phyloP scores from a whole-genome alignment of 2,797 vertebrate species.

The Oophaga sylvatica region DNA sequence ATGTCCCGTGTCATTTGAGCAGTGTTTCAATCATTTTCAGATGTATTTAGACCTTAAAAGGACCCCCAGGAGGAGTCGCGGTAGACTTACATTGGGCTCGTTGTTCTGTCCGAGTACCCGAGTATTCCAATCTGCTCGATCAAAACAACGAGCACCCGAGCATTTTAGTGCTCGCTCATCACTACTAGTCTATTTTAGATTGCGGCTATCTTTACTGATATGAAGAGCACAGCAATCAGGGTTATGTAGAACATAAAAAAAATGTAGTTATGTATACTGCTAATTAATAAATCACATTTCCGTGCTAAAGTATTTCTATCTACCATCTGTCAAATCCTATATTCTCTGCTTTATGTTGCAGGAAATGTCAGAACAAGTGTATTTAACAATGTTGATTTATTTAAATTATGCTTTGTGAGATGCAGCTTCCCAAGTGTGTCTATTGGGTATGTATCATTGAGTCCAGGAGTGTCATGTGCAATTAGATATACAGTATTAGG shows the following conservation, averaged over 20 bases:
- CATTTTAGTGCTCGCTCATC: too few relatives aligned
- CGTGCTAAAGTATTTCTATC: not conserved
- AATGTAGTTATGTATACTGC: not conserved
- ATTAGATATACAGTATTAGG: not conserved
- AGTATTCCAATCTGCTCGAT: too few relatives aligned
- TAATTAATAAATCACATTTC: constrained; percentile 21
- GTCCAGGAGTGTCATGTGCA: constrained; percentile 7
- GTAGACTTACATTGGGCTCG: too few relatives aligned
- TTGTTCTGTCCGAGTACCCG: too few relatives aligned
- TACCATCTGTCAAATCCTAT: not conserved
- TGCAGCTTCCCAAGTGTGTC: not conserved
- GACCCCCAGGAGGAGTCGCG: too few relatives aligned
- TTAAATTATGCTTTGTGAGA: constrained; percentile 14
- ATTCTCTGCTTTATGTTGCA: not conserved
- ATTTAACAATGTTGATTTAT: constrained; percentile 22
- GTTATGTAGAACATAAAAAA: not conserved
- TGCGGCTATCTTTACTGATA: not conserved
- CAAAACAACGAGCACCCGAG: too few relatives aligned
- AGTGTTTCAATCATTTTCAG: too few relatives aligned
- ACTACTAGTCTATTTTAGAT: not conserved
- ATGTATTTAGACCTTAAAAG: too few relatives aligned
- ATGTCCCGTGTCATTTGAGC: too few relatives aligned
- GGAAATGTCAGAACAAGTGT: constrained; percentile 16
- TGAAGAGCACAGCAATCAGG: not conserved
- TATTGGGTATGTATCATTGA: constrained; percentile 20